phyloP scores from a whole-genome alignment of 2,888 invertebrate genomes.

The Ferrisia virgata region DNA sequence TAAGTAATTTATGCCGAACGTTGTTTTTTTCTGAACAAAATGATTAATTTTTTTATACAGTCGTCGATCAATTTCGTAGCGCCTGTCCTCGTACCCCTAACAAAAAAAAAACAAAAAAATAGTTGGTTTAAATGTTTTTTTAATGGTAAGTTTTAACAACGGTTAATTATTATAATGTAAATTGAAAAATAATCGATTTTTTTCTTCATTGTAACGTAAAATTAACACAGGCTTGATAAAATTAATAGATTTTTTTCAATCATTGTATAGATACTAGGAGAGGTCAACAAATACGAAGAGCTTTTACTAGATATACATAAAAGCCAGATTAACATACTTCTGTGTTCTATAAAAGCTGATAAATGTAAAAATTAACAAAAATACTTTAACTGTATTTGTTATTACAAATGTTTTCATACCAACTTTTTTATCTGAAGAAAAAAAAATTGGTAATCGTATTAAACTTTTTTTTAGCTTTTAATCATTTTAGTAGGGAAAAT shows the following conservation, averaged over 20 bases:
- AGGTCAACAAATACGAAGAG: neutral
- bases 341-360: neutral
- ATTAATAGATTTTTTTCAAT: neutral
- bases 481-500: neutral
- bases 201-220: neutral
- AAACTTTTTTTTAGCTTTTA: neutral
- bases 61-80: neutral
- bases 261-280: neutral
- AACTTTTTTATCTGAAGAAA: neutral
- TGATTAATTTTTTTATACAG: neutral
- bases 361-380: neutral
- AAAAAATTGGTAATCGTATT: neutral
- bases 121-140: neutral
- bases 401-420: neutral
- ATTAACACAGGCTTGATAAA: neutral
- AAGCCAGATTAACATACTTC: slow-evolving; percentile 1
- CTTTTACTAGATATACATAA: neutral
- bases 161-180: neutral
- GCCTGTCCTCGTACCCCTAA: neutral
- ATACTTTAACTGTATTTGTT: neutral
- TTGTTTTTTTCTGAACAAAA: neutral
- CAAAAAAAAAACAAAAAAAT: neutral
- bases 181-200: slow-evolving; percentile 7
- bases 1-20: neutral
- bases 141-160: neutral